Evolutionary conservation across 2,888 invertebrate species (phyloP).

Genomic region (Coelogynopora nodosa): DNA sequence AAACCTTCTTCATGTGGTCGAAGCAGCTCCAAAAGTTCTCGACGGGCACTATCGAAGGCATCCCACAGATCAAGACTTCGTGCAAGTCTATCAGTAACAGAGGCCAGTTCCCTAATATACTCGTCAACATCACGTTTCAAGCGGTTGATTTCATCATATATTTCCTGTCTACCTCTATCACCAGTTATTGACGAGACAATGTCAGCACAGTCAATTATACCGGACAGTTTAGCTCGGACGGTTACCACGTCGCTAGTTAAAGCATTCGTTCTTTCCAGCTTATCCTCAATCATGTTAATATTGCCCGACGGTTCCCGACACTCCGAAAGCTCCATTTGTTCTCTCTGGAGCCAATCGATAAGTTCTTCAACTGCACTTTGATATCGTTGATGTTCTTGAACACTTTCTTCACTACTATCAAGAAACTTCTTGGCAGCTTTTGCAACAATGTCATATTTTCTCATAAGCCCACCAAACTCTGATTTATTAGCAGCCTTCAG

Average conservation of each 20-base stretch:
- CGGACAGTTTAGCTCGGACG: neutral
- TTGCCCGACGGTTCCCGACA: neutral
- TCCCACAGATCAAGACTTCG: constrained; percentile 6
- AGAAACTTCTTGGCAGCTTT: neutral
- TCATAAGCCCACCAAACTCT: neutral
- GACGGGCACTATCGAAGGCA: neutral
- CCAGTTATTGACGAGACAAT: neutral
- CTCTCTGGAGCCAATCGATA: neutral
- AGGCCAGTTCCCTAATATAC: neutral
- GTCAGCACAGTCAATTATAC: neutral
- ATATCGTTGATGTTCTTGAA: constrained; percentile 25
- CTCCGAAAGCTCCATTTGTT: neutral
- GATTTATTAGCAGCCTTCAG: neutral
- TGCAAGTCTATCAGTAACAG: neutral
- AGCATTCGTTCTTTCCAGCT: neutral
- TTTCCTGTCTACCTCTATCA: neutral
- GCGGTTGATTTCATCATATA: neutral
- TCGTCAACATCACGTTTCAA: neutral
- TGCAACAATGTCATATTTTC: neutral
- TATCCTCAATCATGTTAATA: neutral
- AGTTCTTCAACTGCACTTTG: neutral
- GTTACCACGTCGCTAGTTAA: neutral
- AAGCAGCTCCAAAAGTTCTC: neutral
- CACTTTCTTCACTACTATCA: neutral
- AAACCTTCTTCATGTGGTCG: neutral